phyloP scores from a whole-genome alignment of 2,113 vertebrate species.

The Pseudorhombus dupliciocellatus region DNA sequence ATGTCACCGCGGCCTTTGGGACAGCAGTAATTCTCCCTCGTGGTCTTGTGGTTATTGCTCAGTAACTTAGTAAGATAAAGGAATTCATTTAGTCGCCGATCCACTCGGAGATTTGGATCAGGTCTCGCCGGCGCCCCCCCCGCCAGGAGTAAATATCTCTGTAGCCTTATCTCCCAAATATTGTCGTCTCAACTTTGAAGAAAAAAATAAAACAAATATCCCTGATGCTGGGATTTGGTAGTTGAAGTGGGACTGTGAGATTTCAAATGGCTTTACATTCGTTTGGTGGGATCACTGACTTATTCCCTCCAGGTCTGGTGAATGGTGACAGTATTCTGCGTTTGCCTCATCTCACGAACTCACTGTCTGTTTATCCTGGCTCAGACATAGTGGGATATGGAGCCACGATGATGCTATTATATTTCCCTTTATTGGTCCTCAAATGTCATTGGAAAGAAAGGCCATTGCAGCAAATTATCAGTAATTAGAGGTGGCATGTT shows the following conservation, averaged over 20 bases:
- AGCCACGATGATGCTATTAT: conserved; percentile 23
- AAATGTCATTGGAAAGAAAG: conserved; percentile 42
- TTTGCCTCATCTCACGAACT: conserved; percentile 33
- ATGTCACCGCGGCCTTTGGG: conserved; percentile 1
- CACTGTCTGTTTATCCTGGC: conserved; percentile 34
- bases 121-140: conserved; percentile 54
- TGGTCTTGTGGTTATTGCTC: conserved; percentile 70
- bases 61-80: conserved; percentile 67
- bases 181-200: conserved; percentile 52
- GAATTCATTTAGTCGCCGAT: conserved; percentile 72
- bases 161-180: conserved; percentile 66
- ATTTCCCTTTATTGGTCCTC: conserved; percentile 42
- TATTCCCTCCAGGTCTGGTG: conserved; percentile 9
- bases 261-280: conserved; percentile 29
- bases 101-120: conserved; percentile 69
- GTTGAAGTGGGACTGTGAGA: conserved; percentile 24
- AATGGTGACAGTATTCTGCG: conserved; percentile 8
- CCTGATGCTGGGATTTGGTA: conserved; percentile 8
- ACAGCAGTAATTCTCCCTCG: conserved; percentile 56
- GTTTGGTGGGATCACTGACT: not conserved
- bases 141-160: conserved; percentile 68
- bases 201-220: not conserved
- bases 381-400: conserved; percentile 45
- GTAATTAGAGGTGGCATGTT: conserved; percentile 26
- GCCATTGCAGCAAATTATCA: conserved; percentile 16